A percentile compares a stretch with the other conserved stretches of the same genome.
Evolutionary conservation across 2,888 invertebrate genomes (phyloP).

Genomic region (Chrysolina americana): DNA sequence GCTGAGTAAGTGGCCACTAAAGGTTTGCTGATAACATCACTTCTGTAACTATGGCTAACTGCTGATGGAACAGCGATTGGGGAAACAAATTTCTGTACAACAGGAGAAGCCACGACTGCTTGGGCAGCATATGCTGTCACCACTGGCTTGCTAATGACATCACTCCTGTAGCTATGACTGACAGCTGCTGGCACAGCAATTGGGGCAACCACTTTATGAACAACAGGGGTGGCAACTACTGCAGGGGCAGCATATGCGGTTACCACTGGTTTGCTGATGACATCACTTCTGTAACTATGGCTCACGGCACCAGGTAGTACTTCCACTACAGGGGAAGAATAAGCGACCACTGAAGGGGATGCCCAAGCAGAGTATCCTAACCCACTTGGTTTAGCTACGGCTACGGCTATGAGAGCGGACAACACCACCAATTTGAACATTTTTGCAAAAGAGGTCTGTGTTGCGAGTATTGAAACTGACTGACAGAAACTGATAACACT

Average conservation of each 20-base stretch:
- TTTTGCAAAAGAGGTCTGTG: constrained; percentile 50
- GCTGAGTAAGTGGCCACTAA: constrained; percentile 53
- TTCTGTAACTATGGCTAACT: background rate
- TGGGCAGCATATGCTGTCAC: too few species aligned
- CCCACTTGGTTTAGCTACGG: constrained; percentile 70
- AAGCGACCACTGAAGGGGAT: too few species aligned
- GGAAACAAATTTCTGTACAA: too few species aligned
- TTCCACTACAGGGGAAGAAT: too few species aligned
- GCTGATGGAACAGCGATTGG: too few species aligned
- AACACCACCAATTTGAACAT: constrained; percentile 66
- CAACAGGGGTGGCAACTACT: constrained; percentile 21
- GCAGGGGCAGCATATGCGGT: too few species aligned
- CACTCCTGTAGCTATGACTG: constrained; percentile 48
- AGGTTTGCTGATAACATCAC: constrained; percentile 54
- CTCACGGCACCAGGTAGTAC: too few species aligned
- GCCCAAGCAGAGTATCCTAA: constrained; percentile 12
- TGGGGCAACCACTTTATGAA: constrained; percentile 14
- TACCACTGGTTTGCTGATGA: too few species aligned
- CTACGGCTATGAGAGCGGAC: constrained; percentile 75
- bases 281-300: too few species aligned
- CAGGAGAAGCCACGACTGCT: too few species aligned
- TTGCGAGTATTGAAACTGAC: constrained; percentile 46
- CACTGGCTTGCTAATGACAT: too few species aligned
- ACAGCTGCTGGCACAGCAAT: constrained; percentile 25
- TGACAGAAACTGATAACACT: constrained; percentile 42